Evolutionary conservation across 1,140 invertebrate genomes (phyloP).

Genomic region (Melanaphis sacchari): DNA sequence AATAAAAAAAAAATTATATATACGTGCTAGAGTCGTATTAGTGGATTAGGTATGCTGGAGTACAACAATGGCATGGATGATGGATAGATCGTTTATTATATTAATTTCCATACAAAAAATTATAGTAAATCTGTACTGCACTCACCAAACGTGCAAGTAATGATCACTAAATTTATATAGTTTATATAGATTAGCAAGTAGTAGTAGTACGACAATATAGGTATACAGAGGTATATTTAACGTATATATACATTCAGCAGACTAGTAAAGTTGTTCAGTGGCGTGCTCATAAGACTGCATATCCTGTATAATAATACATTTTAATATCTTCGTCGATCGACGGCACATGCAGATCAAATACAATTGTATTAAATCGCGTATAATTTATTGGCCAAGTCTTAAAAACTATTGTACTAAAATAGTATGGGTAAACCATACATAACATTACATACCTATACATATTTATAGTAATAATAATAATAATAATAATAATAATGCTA

Average conservation of each 20-base stretch:
- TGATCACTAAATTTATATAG: background rate
- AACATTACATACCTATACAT: too few species aligned
- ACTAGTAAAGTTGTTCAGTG: background rate
- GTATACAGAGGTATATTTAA: background rate
- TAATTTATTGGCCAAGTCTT: background rate
- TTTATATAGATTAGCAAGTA: background rate
- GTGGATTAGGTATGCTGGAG: too few species aligned
- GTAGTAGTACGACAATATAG: background rate
- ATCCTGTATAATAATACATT: background rate
- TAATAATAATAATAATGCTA: background rate
- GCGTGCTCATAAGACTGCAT: background rate
- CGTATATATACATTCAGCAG: background rate
- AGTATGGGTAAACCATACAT: too few species aligned
- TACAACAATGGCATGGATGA: too few species aligned
- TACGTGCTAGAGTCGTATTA: too few species aligned
- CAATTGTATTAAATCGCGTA: background rate
- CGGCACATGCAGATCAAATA: background rate
- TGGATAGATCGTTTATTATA: too few species aligned
- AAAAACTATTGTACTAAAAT: background rate
- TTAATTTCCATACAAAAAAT: too few species aligned
- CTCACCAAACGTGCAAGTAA: background rate
- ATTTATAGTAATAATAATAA: background rate
- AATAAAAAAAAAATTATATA: too few species aligned
- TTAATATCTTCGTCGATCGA: background rate
- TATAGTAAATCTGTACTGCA: background rate